These are phyloP conservation scores for Theonella swinhoei DNA, from an alignment of 37 sponge, comb jelly and placozoan genomes.

Conservation along the genomic window DNA sequence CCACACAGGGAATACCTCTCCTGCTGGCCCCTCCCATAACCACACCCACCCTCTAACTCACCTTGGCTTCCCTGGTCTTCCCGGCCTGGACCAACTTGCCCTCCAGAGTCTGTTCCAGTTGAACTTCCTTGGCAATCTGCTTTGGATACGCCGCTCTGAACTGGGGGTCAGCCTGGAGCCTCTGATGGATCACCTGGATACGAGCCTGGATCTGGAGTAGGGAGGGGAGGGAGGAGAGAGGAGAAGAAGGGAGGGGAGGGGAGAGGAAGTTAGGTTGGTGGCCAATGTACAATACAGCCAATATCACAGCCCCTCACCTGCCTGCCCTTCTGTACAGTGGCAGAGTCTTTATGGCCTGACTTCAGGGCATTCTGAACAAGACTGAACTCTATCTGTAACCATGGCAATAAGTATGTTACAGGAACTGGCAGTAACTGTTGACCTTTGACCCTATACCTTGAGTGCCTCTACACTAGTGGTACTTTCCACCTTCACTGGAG, in stretches of 20 bases:
- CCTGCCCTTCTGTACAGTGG: conserved; percentile 21
- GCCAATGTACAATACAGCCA: not conserved
- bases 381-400: conserved; percentile 29
- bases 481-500: conserved; percentile 41
- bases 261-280: not conserved
- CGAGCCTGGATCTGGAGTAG: conserved; percentile 39
- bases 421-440: not conserved
- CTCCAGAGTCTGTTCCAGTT: conserved; percentile 41
- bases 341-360: conserved; percentile 46
- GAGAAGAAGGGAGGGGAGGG: not conserved
- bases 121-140: conserved; percentile 39
- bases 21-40: not conserved
- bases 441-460: not conserved
- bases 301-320: not conserved
- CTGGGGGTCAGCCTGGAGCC: conserved; percentile 25
- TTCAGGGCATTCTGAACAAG: conserved; percentile 51
- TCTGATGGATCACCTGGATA: conserved; percentile 38
- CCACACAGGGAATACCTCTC: not conserved
- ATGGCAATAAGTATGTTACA: too few species aligned
- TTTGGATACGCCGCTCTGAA: conserved; percentile 26
- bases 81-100: conserved; percentile 8
- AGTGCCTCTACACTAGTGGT: conserved; percentile 68
- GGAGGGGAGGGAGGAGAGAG: not conserved
- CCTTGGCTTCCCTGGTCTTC: not conserved
- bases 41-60: conserved; percentile 17